Conservation (phyloP, 2,797 vertebrate species). For the Telmatherina bonti region DNA sequence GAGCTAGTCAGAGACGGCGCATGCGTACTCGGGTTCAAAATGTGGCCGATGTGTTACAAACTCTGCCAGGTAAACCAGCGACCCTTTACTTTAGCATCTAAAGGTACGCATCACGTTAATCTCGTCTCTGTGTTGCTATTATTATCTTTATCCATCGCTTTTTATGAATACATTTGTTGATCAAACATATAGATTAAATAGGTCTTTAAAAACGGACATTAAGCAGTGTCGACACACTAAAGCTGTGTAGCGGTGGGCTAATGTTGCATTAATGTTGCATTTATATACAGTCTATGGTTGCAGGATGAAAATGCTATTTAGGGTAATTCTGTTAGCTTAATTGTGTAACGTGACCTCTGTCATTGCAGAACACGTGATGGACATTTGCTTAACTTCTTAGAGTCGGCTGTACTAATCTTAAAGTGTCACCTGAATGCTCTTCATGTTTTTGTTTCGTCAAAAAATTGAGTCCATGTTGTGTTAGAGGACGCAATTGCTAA, state of each 20-base stretch:
- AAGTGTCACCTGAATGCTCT: not conserved
- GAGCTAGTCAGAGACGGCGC: too few relatives aligned
- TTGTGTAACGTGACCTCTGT: not conserved
- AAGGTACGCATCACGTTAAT: conserved; percentile 49
- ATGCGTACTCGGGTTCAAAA: conserved; percentile 42
- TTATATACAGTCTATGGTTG: too few relatives aligned
- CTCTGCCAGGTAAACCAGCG: not conserved
- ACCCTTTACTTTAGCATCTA: conserved; percentile 6
- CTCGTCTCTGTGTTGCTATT: not conserved
- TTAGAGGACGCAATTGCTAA: too few relatives aligned
- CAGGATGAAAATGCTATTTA: not conserved
- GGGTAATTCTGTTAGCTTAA: not conserved
- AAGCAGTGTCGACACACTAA: not conserved
- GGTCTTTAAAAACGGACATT: too few relatives aligned
- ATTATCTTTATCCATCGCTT: too few relatives aligned
- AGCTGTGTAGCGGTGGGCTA: not conserved
- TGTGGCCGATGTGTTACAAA: conserved; percentile 22
- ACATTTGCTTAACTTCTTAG: not conserved
- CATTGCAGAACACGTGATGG: not conserved
- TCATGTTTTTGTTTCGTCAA: not conserved
- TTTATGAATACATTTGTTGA: not conserved
- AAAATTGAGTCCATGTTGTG: too few relatives aligned
- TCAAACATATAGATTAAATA: not conserved
- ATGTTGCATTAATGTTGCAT: too few relatives aligned
- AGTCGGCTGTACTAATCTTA: not conserved